A percentile compares a stretch with the other conserved stretches of the same genome.
These are phyloP conservation scores for Campylomormyrus numenius DNA, from an alignment of 2,113 vertebrate genomes.

Conservation along the genomic window DNA sequence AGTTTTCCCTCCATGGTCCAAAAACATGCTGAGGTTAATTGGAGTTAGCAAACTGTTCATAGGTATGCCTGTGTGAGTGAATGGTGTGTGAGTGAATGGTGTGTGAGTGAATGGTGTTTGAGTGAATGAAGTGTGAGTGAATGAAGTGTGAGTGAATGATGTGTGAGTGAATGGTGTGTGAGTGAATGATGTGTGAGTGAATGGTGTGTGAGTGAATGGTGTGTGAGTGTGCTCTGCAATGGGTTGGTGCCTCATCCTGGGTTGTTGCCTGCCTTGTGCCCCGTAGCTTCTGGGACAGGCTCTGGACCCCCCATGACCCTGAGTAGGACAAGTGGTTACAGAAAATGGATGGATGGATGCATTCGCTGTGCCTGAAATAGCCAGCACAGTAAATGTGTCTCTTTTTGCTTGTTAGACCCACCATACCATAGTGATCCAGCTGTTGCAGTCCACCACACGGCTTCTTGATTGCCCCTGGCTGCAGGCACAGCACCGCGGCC, in stretches of 20 bases:
- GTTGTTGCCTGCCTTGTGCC: neutral
- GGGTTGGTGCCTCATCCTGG: neutral
- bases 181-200: neutral
- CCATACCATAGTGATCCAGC: conserved; percentile 81
- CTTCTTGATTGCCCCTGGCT: conserved; percentile 90
- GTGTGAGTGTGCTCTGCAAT: neutral
- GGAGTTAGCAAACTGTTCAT: neutral
- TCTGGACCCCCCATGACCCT: neutral
- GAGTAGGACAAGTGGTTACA: neutral
- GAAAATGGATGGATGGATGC: neutral
- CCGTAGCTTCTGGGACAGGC: neutral
- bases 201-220: neutral
- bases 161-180: neutral
- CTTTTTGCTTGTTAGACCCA: conserved; percentile 66
- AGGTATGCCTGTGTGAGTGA: neutral
- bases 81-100: neutral
- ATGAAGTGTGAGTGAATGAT: neutral
- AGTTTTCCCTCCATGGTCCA: neutral
- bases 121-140: neutral
- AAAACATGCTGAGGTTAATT: neutral
- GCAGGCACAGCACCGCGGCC: conserved; percentile 79
- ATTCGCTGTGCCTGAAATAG: neutral
- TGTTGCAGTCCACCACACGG: conserved; percentile 83
- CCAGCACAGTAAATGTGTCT: neutral
- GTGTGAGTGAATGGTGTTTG: neutral